These are phyloP conservation scores for Empidonax alnorum DNA, from an alignment of 2,113 vertebrate species.

Conservation along the genomic window DNA sequence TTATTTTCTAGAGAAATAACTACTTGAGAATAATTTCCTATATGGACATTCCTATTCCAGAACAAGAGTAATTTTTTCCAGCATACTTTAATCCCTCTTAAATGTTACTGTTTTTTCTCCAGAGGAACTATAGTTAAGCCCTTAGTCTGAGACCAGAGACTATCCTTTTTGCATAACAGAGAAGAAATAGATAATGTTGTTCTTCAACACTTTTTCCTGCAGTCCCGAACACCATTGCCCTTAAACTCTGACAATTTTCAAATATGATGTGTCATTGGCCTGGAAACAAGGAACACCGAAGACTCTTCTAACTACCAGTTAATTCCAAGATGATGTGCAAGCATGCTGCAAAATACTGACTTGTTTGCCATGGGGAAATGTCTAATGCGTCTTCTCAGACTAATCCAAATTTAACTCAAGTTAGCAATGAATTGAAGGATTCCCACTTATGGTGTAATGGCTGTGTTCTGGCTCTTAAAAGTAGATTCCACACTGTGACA, in stretches of 20 bases:
- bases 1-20: not conserved
- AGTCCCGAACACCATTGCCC: not conserved
- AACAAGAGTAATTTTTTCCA: not conserved
- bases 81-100: not conserved
- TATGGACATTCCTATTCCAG: not conserved
- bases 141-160: not conserved
- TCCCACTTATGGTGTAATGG: not conserved
- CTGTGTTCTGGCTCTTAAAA: not conserved
- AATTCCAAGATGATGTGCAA: not conserved
- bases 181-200: not conserved
- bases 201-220: not conserved
- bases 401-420: not conserved
- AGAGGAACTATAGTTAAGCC: not conserved
- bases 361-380: not conserved
- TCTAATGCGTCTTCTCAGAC: not conserved
- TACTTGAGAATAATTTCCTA: not conserved
- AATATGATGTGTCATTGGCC: not conserved
- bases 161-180: not conserved
- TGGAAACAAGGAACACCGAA: not conserved
- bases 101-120: not conserved
- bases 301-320: not conserved
- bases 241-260: not conserved
- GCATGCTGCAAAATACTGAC: not conserved
- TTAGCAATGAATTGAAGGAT: not conserved
- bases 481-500: not conserved